phyloP scores from a whole-genome alignment of 1,140 invertebrate genomes.

The Philotrypesis tridentata region DNA sequence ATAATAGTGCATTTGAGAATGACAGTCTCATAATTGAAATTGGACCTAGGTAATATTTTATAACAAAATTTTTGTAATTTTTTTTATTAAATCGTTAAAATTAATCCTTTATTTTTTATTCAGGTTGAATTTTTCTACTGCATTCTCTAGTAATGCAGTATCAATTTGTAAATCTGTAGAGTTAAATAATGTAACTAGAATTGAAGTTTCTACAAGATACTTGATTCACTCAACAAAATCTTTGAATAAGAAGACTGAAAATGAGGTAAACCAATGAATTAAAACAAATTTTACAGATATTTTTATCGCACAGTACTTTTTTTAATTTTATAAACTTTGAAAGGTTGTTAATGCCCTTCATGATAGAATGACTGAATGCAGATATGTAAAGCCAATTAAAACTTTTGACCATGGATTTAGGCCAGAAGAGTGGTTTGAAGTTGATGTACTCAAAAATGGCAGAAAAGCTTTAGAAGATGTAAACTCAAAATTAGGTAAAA shows the following conservation, averaged over 20 bases:
- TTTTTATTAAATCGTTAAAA: neutral
- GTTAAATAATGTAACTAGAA: conserved; percentile 80
- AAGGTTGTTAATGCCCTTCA: conserved; percentile 80
- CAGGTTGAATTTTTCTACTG: conserved; percentile 94
- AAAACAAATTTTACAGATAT: conserved; percentile 1
- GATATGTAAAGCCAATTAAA: conserved; percentile 80
- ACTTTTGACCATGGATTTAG: conserved; percentile 83
- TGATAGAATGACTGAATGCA: conserved; percentile 90
- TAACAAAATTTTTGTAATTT: conserved; percentile 53
- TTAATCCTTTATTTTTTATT: conserved; percentile 58
- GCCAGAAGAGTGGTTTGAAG: conserved; percentile 85
- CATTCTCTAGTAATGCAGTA: conserved; percentile 95
- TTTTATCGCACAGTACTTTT: neutral
- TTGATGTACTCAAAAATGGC: conserved; percentile 87
- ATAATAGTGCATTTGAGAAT: conserved; percentile 67
- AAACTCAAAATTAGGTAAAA: conserved; percentile 85
- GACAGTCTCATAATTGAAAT: conserved; percentile 80
- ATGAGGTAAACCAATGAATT: conserved; percentile 66
- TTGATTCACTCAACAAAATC: conserved; percentile 75
- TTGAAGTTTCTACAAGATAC: conserved; percentile 90
- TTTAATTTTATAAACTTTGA: conserved; percentile 29
- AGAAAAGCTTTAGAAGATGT: conserved; percentile 87
- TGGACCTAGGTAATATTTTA: conserved; percentile 80
- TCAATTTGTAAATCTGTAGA: conserved; percentile 92
- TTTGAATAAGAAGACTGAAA: conserved; percentile 66